Evolutionary conservation across 2,797 vertebrate genomes (phyloP), one percentile per base, ranked within the genome.

Genomic region (Microhierax caerulescens): DNA sequence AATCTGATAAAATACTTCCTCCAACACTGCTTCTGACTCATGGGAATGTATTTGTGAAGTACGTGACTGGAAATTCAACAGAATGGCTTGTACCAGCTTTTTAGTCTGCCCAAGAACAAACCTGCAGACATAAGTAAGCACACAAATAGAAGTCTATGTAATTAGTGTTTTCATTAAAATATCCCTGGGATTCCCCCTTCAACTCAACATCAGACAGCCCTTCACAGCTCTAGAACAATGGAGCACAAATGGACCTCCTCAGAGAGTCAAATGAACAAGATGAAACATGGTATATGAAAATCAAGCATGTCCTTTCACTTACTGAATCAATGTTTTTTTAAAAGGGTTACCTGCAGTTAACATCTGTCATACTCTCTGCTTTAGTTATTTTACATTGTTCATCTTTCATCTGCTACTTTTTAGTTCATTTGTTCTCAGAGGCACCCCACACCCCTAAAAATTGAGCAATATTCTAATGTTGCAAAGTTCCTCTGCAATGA

Each of bases 41-140:
- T 51, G 54, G 74, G 91, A 96, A 88, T 63, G 10, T 39, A 86
- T 69, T 61, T 80, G 75, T 80, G 43, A 80, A 85, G 78, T 47
- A 74, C 83, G 51, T 84, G 82, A 81, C 72, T 93, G 48, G 81
- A 94, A 96, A 97, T 83, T 87, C 73, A 95, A 70, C 27, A 60
- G 34, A 94, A 89, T 18, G 3, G 47, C 17, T 84, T 89, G 81
- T 59, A 78, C 59, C 59, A 48, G 32, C 85, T 92, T 73, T 84
- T 72, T 63, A 41, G 47, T 95, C n/a, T 88, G 59, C 22, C 48
- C 80, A 95, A 79, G 70, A 92, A 80, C 30, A 90, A 79, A 78
- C 69, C 45, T 54, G 45, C 48, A 77, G 57, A 56, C 50, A 17
- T 28, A 83, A 79, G 28, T 32, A 90, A 74, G 80, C 30, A 54